Evolutionary conservation across 1,140 invertebrate genomes (phyloP), one percentile per base, ranked within the genome.

Genomic region (Drosophila tani): DNA sequence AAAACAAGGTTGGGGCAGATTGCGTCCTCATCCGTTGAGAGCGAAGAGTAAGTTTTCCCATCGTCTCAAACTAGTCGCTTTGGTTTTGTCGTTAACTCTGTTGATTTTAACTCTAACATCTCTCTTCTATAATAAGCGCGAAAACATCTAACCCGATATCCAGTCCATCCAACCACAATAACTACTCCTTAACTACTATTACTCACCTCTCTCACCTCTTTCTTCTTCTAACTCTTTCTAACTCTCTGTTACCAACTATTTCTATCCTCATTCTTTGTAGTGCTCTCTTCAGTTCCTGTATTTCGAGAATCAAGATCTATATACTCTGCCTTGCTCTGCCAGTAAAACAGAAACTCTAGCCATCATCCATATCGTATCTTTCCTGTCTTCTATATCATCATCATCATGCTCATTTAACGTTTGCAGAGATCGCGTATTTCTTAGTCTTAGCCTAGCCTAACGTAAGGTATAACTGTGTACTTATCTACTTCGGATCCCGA

Each of bases 11-110:
- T 87, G 90, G 86, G 91, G 85, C 91, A 84, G 74, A 91, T 82
- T 82, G 86, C 90, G 76, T 81, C 85, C 74, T 86, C 90, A 83
- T 90, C 91, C 67, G 81, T 91, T 84, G 91, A 91, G 76, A 82
- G 65, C 86, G 91, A 91, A 91, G 91, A 91, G 91, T 91, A 91
- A 91, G 91, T 91, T 71, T 75, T 84, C 75, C 75, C 75, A 77
- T 63, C 84, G 74, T 81, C 53, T 63, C 73, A 79, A 75, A 50
- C 46, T 80, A 62, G 47, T 71, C 70, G 76, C 67, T 79, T 82
- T 82, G 70, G 75, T 82, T 88, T 82, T 82, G 66, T 83, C 75
- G 77, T 81, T 87, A 91, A 90, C 75, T 85, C 78, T 90, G 82
- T 88, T 88, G 66, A 79, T 88, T 90, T 84, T 75, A 79, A 84